Base-by-base conservation (phyloP, 2,888 invertebrate genomes). In the Chymomyza fuscimana region DNA sequence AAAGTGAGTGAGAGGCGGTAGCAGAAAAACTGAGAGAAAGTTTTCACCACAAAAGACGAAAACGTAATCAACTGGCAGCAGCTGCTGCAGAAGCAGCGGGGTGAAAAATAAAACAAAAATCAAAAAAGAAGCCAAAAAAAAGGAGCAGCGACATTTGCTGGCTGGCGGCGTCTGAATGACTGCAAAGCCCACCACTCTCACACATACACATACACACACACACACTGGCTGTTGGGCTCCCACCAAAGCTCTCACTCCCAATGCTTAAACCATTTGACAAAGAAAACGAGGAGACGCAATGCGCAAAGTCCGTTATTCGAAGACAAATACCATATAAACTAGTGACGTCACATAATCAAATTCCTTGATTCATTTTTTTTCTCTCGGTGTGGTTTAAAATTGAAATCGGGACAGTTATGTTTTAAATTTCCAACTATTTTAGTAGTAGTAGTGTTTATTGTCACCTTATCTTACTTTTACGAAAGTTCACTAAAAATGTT, bases 31-130 rank as follows among this genome's bases (percentile, higher is more conserved):
- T 9, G 54, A 54, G 22, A 15, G 76, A 87, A 81, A 70, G 74
- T 81, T 80, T 86, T 87, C 86, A 81, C 85, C 86, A 87, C 81
- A 81, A 76, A 80, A 25, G 56, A 25, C 82, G 73, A 82, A 67
- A 68, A 61, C 69, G 50, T 68, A 58, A 65, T 74, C 67, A 77
- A 75, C 64, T 71, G 78, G 69, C 78, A 71, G 72, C 40, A 46
- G 40, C 40, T 5, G 69, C 78, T 70, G 72, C 40, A 46, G 40
- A 5, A 46, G 40, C 40, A 46, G 40, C 40, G 40, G 62, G 66
- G 56, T 32, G 73, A 67, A 61, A 22, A 32, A 7, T 7, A 32
- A 32, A 32, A 32, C 32, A 32, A 32, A 32, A 32, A 32, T 32
- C 32, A 32, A 32, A 65, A 46, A 62, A 22, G 62, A 62, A 62